phyloP scores from a whole-genome alignment of 2,113 vertebrate species.

The Cololabis saira region DNA sequence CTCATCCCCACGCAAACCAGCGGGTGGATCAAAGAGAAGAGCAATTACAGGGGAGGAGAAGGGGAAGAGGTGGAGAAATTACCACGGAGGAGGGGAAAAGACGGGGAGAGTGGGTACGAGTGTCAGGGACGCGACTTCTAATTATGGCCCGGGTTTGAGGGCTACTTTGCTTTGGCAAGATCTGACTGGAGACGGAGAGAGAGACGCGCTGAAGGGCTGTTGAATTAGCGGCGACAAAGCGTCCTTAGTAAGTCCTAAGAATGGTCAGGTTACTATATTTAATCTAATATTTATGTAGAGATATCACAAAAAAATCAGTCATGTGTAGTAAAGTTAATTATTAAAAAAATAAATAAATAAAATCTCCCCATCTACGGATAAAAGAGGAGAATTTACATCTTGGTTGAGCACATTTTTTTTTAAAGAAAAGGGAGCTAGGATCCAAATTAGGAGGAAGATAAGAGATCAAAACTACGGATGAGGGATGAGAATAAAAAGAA shows the following conservation, averaged over 20 bases:
- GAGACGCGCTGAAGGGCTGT: constrained; percentile 29
- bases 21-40: constrained; percentile 75
- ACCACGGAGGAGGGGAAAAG: background rate
- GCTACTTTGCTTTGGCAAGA: constrained; percentile 52
- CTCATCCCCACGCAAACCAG: constrained; percentile 70
- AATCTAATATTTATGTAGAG: constrained; percentile 19
- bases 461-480: constrained; percentile 54
- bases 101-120: constrained; percentile 5
- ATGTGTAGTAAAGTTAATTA: too few relatives aligned
- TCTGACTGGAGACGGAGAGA: constrained; percentile 30
- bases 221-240: constrained; percentile 37
- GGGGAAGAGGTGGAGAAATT: constrained; percentile 50
- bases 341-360: background rate
- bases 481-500: constrained; percentile 13
- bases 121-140: constrained; percentile 59
- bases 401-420: constrained; percentile 20
- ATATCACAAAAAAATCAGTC: background rate
- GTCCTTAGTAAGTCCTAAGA: constrained; percentile 9
- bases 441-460: constrained; percentile 59
- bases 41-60: constrained; percentile 73
- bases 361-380: too few relatives aligned
- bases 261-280: constrained; percentile 3
- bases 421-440: constrained; percentile 23
- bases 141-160: constrained; percentile 60
- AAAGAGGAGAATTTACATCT: constrained; percentile 20